These are phyloP conservation scores for Pelecanoides urinatrix DNA, from an alignment of 2,113 vertebrate genomes.

Conservation along the genomic window DNA sequence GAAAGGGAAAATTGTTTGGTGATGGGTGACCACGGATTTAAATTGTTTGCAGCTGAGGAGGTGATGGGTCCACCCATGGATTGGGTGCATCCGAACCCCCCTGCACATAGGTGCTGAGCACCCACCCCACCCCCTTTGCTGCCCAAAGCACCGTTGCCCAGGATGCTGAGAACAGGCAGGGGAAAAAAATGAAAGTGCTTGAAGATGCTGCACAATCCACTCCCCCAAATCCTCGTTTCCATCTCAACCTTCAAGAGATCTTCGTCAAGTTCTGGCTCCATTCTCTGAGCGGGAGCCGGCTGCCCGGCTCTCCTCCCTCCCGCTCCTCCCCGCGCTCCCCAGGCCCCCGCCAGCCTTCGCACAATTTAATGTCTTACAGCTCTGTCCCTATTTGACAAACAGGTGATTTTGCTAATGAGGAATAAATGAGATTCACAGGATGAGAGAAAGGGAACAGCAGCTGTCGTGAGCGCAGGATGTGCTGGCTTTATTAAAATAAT, in stretches of 20 bases:
- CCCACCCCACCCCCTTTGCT: neutral
- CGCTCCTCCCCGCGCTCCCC: neutral
- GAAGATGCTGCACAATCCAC: neutral
- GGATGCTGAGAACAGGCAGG: neutral
- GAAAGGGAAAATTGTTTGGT: neutral
- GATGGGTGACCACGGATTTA: neutral
- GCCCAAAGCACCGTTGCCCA: neutral
- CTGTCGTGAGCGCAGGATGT: conserved; percentile 72
- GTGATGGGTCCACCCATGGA: neutral
- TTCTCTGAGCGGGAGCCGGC: neutral
- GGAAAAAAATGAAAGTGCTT: neutral
- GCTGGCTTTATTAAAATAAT: conserved; percentile 77
- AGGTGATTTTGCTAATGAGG: conserved; percentile 83
- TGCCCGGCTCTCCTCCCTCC: neutral
- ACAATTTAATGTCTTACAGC: conserved; percentile 70
- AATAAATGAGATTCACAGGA: conserved; percentile 78
- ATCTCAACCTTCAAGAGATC: conserved; percentile 36
- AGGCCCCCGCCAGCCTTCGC: conserved; percentile 10
- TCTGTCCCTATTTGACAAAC: conserved; percentile 81
- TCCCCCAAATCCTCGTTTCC: neutral
- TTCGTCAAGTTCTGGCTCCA: neutral
- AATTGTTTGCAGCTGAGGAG: neutral
- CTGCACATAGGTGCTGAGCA: neutral
- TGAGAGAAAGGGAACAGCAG: conserved; percentile 72
- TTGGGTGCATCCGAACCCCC: neutral